phyloP scores from a whole-genome alignment of 2,113 vertebrate species.

The Hepsetus odoe region DNA sequence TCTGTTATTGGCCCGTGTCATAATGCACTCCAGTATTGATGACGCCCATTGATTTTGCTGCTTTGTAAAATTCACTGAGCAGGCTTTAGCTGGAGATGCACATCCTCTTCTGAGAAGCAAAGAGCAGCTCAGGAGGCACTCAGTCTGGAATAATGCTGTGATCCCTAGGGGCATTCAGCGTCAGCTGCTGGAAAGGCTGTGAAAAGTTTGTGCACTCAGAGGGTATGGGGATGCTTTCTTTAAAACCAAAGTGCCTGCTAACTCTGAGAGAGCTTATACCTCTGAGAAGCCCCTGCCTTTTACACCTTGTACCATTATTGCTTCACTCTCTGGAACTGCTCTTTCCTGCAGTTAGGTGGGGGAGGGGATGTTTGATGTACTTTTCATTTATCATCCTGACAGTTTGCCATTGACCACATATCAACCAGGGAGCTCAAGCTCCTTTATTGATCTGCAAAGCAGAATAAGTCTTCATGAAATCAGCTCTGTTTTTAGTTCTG shows the following conservation, averaged over 20 bases:
- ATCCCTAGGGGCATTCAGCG: neutral
- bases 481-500: conserved; percentile 13
- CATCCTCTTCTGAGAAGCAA: conserved; percentile 25
- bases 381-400: conserved; percentile 67
- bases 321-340: conserved; percentile 42
- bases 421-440: conserved; percentile 51
- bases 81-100: conserved; percentile 5
- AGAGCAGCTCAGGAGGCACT: conserved; percentile 10
- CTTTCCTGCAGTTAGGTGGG: conserved; percentile 32
- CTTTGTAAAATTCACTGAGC: conserved; percentile 40
- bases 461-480: conserved; percentile 58
- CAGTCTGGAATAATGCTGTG: conserved; percentile 30
- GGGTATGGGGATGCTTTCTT: neutral
- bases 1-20: conserved; percentile 32
- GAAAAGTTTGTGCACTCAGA: conserved; percentile 37
- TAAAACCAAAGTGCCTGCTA: neutral
- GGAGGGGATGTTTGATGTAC: conserved; percentile 46
- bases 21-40: conserved; percentile 58
- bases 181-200: conserved; percentile 23
- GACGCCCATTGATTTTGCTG: conserved; percentile 44
- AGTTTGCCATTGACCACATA: conserved; percentile 66
- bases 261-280: conserved; percentile 7
- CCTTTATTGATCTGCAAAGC: conserved; percentile 58
- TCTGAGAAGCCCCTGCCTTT: conserved; percentile 24
- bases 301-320: conserved; percentile 42